Evolutionary conservation across 1,140 invertebrate species (phyloP).

Genomic region (Carcinoscorpius rotundicauda): DNA sequence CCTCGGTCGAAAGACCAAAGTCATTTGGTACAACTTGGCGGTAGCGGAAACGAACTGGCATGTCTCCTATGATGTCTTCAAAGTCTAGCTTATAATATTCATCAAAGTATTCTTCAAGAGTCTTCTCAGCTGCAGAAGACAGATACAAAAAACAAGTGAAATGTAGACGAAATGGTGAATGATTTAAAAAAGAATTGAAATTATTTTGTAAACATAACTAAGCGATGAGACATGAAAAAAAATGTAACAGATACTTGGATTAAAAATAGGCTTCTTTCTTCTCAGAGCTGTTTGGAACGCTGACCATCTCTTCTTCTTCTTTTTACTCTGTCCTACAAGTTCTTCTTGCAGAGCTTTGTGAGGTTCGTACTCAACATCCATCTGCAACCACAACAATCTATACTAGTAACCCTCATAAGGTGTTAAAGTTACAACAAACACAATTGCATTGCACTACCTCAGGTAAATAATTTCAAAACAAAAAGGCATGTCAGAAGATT

Average conservation of each 20-base stretch:
- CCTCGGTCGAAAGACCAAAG: conserved; percentile 80
- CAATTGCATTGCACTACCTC: too few species aligned
- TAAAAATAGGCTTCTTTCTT: conserved; percentile 65
- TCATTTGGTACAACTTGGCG: conserved; percentile 69
- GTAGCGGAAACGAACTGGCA: conserved; percentile 88
- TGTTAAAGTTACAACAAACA: too few species aligned
- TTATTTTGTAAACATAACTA: conserved; percentile 10
- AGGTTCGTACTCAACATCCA: conserved; percentile 76
- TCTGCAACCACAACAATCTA: conserved; percentile 40
- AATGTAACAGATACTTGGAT: conserved; percentile 43
- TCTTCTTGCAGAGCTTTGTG: conserved; percentile 41
- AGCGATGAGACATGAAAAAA: too few species aligned
- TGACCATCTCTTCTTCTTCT: conserved; percentile 28
- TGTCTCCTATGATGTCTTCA: conserved; percentile 80
- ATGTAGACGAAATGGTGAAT: conserved; percentile 3
- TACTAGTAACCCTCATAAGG: too few species aligned
- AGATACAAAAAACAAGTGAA: not conserved
- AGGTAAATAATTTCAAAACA: too few species aligned
- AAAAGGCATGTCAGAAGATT: too few species aligned
- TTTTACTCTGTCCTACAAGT: conserved; percentile 40
- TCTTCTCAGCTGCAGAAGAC: conserved; percentile 9
- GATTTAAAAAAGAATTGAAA: not conserved
- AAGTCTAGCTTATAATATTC: conserved; percentile 90
- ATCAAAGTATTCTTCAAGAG: conserved; percentile 78
- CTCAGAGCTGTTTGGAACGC: conserved; percentile 23